phyloP scores from a whole-genome alignment of 2,797 vertebrate species.

The Propithecus deckenii region DNA sequence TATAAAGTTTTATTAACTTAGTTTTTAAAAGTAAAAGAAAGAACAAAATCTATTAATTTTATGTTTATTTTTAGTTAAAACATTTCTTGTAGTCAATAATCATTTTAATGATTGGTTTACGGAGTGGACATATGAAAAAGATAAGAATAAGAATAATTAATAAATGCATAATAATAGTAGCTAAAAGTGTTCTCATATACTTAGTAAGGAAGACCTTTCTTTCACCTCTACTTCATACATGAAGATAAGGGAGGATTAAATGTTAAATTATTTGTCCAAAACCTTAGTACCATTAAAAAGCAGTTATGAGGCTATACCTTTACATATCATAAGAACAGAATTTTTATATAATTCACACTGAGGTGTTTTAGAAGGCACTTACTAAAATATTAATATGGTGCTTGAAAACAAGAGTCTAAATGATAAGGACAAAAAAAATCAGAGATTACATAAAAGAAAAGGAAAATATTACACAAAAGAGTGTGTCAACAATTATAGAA shows the following conservation, averaged over 20 bases:
- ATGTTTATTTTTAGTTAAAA: not conserved
- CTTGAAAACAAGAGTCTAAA: not conserved
- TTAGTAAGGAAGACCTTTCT: not conserved
- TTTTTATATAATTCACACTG: not conserved
- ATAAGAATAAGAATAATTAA: not conserved
- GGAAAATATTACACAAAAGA: not conserved
- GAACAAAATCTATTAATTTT: not conserved
- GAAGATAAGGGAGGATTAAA: not conserved
- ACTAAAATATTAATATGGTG: not conserved
- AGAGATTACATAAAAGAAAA: not conserved
- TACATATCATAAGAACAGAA: not conserved
- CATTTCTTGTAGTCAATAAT: not conserved
- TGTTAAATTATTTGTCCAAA: not conserved
- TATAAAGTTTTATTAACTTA: not conserved
- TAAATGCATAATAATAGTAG: not conserved
- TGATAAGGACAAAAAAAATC: not conserved
- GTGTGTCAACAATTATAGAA: not conserved
- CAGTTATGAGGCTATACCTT: not conserved
- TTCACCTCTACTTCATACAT: not conserved
- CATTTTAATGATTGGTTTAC: not conserved
- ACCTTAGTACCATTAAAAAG: not conserved
- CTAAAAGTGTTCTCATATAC: not conserved
- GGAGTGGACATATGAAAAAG: not conserved
- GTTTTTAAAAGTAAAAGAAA: not conserved
- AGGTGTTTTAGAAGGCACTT: not conserved